Conservation (phyloP, 2,797 vertebrate genomes). For the Pseudochromis fuscus region DNA sequence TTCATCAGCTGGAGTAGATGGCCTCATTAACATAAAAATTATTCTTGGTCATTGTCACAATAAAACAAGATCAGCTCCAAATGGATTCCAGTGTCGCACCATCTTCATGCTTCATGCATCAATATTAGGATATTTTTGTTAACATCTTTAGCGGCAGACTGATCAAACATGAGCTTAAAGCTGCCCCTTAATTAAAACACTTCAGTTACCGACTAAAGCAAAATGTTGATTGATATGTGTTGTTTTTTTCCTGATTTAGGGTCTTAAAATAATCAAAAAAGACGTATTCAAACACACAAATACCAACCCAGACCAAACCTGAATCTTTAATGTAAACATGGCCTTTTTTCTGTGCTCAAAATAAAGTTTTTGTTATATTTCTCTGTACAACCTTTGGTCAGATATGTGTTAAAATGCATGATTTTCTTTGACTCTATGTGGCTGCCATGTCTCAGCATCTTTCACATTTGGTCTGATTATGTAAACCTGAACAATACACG, state of each 20-base stretch:
- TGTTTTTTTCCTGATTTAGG: not conserved
- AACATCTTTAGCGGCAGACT: conserved; percentile 10
- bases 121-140: not conserved
- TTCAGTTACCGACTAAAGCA: not conserved
- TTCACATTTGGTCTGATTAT: not conserved
- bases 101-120: not conserved
- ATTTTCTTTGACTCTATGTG: not conserved
- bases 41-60: not conserved
- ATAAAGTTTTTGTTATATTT: not conserved
- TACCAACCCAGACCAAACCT: not conserved
- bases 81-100: no score
- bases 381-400: conserved; percentile 21
- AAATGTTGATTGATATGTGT: not conserved
- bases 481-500: not conserved
- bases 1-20: not conserved
- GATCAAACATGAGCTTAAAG: not conserved
- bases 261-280: not conserved
- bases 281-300: not conserved
- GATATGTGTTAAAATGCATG: not conserved
- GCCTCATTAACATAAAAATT: not conserved
- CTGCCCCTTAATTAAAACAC: not conserved
- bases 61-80: not conserved
- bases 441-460: not conserved
- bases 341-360: not conserved
- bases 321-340: not conserved